Evolutionary conservation across 1,140 invertebrate genomes (phyloP).

Genomic region (Ooceraea biroi): DNA sequence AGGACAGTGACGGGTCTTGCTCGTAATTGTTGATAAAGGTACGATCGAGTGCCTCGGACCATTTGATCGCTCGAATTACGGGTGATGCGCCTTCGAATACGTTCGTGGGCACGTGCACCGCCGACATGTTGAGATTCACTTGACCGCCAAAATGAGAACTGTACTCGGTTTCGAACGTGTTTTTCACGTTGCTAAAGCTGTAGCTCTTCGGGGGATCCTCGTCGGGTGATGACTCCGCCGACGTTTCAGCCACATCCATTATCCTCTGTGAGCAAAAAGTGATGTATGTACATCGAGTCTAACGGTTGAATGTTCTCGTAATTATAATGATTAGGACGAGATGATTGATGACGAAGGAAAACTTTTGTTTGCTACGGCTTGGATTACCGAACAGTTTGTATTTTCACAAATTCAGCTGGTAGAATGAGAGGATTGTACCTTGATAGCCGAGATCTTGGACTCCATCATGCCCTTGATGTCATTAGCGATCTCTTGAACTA

Average conservation of each 20-base stretch:
- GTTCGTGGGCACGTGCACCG: conserved; percentile 98
- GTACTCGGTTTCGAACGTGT: conserved; percentile 88
- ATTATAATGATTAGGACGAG: neutral
- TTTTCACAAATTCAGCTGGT: neutral
- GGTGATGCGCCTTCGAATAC: conserved; percentile 92
- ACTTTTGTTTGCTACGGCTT: neutral
- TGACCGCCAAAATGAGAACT: conserved; percentile 93
- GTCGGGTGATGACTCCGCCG: conserved; percentile 88
- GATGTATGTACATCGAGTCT: neutral
- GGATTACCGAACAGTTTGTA: neutral
- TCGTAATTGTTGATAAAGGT: conserved; percentile 96
- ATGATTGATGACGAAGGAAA: neutral
- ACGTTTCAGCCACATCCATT: conserved; percentile 93
- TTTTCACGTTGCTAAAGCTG: conserved; percentile 91
- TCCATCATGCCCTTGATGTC: conserved; percentile 94
- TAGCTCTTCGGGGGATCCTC: conserved; percentile 89
- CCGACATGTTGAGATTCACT: conserved; percentile 94
- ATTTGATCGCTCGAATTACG: conserved; percentile 85
- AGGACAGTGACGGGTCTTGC: conserved; percentile 95
- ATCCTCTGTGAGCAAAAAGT: conserved; percentile 87
- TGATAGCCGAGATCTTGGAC: conserved; percentile 93
- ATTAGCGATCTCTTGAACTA: conserved; percentile 92
- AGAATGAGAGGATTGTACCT: conserved; percentile 84
- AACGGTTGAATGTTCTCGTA: neutral
- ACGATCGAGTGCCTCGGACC: conserved; percentile 94